Evolutionary conservation across 2,888 invertebrate genomes (phyloP).

Genomic region (Theretra japonica): DNA sequence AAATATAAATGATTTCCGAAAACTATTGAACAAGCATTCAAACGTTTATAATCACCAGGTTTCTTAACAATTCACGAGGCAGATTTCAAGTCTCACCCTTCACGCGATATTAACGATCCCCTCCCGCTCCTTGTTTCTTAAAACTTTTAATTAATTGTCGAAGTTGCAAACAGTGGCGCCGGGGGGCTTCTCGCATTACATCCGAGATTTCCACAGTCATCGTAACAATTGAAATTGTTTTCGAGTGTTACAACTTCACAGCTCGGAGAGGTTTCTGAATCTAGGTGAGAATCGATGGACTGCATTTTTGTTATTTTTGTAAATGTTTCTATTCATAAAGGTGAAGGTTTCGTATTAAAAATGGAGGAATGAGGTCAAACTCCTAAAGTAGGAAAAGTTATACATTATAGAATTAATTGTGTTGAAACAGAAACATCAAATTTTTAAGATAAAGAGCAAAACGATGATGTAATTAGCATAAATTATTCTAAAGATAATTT

Average conservation of each 20-base stretch:
- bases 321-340: background rate
- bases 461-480: too few relatives aligned
- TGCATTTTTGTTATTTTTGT: background rate
- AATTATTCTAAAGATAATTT: background rate
- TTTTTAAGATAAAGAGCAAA: too few relatives aligned
- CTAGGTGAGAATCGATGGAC: constrained; percentile 36
- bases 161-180: constrained; percentile 57
- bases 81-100: constrained; percentile 11
- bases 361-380: background rate
- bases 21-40: background rate
- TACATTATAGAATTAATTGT: too few relatives aligned
- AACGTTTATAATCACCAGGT: background rate
- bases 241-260: constrained; percentile 55
- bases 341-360: background rate
- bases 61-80: background rate
- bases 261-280: constrained; percentile 52
- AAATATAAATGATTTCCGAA: too few relatives aligned
- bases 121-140: constrained; percentile 52
- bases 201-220: constrained; percentile 61
- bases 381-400: too few relatives aligned
- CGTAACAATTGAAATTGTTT: constrained; percentile 66
- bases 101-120: constrained; percentile 22
- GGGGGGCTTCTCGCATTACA: constrained; percentile 55
- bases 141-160: constrained; percentile 75
- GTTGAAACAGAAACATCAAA: too few relatives aligned